A percentile compares a stretch with the other conserved stretches of the same genome.
Conservation (phyloP, 1,140 invertebrate genomes). For the Coboldia fuscipes region DNA sequence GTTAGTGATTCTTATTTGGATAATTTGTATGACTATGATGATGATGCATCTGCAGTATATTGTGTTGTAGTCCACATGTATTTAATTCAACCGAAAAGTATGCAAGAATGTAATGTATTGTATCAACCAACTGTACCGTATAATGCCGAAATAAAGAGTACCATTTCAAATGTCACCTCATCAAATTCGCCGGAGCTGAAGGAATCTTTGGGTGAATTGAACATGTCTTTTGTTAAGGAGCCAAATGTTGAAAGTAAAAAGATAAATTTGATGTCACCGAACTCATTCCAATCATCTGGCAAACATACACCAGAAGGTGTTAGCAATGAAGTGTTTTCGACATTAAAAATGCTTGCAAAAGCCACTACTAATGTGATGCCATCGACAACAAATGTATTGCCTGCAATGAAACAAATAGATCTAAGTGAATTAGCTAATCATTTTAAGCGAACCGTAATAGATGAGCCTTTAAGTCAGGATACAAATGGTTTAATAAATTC, state of each 20-base stretch:
- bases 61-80: constrained; percentile 48
- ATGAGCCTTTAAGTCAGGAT: too few species aligned
- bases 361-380: constrained; percentile 9
- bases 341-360: constrained; percentile 17
- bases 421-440: too few species aligned
- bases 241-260: too few species aligned
- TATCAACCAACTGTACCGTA: constrained; percentile 33
- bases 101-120: constrained; percentile 66
- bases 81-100: constrained; percentile 68
- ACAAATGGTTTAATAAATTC: background rate
- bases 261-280: constrained; percentile 63
- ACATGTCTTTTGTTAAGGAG: too few species aligned
- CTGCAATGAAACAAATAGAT: too few species aligned
- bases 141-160: constrained; percentile 9
- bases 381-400: too few species aligned
- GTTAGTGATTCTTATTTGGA: constrained; percentile 22
- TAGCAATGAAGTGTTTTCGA: constrained; percentile 16
- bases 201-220: constrained; percentile 6
- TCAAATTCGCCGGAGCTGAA: constrained; percentile 7
- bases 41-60: constrained; percentile 15
- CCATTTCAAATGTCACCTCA: constrained; percentile 8
- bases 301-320: constrained; percentile 10
- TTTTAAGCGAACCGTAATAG: too few species aligned
- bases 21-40: constrained; percentile 21
- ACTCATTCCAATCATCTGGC: constrained; percentile 54